Conservation (phyloP, 2,113 vertebrate species). For the Barnardius zonarius region DNA sequence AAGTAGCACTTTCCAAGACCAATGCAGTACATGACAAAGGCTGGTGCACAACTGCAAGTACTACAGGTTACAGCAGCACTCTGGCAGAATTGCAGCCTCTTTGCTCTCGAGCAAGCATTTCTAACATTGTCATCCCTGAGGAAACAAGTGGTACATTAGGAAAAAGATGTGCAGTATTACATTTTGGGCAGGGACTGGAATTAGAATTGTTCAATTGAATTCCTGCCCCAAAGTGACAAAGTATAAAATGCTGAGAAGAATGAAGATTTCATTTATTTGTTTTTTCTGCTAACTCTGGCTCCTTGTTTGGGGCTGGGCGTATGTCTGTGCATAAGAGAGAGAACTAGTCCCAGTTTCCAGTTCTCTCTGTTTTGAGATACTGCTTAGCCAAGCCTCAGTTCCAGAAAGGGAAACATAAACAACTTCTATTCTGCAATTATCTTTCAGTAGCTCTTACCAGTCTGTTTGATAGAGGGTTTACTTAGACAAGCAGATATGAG, state of each 20-base stretch:
- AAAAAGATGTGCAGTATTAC: background rate
- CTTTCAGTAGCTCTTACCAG: slow-evolving; percentile 3
- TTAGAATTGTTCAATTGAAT: background rate
- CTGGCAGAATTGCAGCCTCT: background rate
- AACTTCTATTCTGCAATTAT: background rate
- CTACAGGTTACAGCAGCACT: background rate
- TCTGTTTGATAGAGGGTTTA: background rate
- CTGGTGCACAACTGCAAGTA: fast-evolving
- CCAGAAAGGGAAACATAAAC: background rate
- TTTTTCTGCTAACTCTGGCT: background rate
- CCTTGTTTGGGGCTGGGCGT: background rate
- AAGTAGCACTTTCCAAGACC: background rate
- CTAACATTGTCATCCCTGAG: background rate
- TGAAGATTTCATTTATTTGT: background rate
- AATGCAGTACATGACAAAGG: fast-evolving
- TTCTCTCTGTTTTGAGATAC: background rate
- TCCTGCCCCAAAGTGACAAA: background rate
- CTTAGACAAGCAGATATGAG: background rate
- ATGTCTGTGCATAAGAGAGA: background rate
- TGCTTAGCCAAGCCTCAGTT: background rate
- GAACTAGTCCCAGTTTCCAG: background rate
- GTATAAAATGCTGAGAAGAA: background rate
- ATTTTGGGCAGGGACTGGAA: background rate
- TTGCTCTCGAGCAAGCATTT: background rate
- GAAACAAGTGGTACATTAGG: background rate